Evolutionary conservation across 1,140 invertebrate genomes (phyloP), one percentile per base, ranked within the genome.

Genomic region (Drosophila sulfurigaster): DNA sequence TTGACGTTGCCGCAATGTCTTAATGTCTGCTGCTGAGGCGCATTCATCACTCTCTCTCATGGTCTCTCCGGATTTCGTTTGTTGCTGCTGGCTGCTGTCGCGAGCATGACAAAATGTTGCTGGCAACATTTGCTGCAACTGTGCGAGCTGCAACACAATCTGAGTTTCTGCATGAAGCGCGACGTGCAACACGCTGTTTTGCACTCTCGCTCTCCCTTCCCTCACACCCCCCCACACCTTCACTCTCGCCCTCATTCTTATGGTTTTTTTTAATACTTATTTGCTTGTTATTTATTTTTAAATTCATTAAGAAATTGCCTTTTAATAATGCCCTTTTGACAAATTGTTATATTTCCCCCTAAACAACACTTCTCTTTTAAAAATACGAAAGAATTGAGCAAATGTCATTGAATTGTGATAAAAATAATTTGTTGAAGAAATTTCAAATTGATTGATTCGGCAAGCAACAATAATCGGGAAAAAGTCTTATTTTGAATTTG

Each of bases 231-330:
- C 32, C 10, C 8, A 2, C 16, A 35, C 2, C 1, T 2, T 10
- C 13, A 7, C 35, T 16, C 10, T 30, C 32, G 5, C 3, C 49
- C 28, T 11, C 56, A 20, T 38, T 38, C 30, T 64, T 45, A 59
- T 82, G 48, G 32, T 69, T 68, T 49, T 48, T 77, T 78, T 25
- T 25, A 4, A 25, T 75, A 77, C 75, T 72, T 82, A 80, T 52
- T 13, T 88, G 52, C 74, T 89, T 89, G 85, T 88, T 88, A 88
- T 88, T 88, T 88, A 88, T 85, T 85, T 81, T 79, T 69, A 80
- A 82, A 82, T 68, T 71, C 41, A n/a, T 38, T 41, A 51, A 15
- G 6, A 15, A 49, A 41, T 48, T 54, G 38, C 15, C 41, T 70
- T 75, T 76, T 67, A 59, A 67, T 69, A 69, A 38, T 38, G 3